phyloP scores from a whole-genome alignment of 2,888 invertebrate genomes.

The Thumatha senex region DNA sequence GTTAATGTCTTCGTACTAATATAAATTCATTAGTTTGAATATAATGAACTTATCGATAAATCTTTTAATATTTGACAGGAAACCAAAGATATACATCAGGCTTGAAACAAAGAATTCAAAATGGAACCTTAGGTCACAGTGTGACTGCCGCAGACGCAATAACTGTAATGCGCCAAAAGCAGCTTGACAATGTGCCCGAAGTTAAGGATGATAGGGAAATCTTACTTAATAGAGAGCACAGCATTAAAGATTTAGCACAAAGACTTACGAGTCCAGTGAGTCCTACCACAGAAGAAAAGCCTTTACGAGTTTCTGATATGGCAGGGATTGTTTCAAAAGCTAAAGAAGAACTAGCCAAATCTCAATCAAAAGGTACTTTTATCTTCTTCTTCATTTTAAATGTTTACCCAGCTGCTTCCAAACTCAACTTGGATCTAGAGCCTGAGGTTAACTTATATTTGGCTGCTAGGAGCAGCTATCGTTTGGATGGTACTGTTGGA shows the following conservation, averaged over 20 bases:
- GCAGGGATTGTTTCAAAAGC: slow-evolving; percentile 96
- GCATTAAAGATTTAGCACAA: slow-evolving; percentile 94
- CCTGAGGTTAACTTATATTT: no score
- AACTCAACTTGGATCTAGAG: no score
- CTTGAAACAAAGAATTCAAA: slow-evolving; percentile 84
- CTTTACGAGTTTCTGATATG: slow-evolving; percentile 90
- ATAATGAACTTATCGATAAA: no score
- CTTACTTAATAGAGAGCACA: slow-evolving; percentile 91
- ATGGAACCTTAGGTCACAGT: slow-evolving; percentile 82
- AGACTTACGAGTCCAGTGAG: slow-evolving; percentile 88
- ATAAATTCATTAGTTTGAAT: no score
- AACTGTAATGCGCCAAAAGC: slow-evolving; percentile 76
- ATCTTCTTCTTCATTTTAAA: not conserved
- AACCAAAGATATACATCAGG: slow-evolving; percentile 83
- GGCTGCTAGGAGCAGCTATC: no score
- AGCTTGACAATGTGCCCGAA: slow-evolving; percentile 83
- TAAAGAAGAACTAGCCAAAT: slow-evolving; percentile 95
- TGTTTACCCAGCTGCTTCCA: no score
- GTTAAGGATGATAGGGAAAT: slow-evolving; percentile 84
- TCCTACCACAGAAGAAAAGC: slow-evolving; percentile 84
- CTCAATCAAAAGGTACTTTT: slow-evolving; percentile 88
- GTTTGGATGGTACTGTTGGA: no score
- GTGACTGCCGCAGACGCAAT: slow-evolving; percentile 73
- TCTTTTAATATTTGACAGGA: slow-evolving; percentile 53
- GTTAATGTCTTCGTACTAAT: no score